Evolutionary conservation across 2,888 invertebrate species (phyloP).

Genomic region (Microplitis deprimator): DNA sequence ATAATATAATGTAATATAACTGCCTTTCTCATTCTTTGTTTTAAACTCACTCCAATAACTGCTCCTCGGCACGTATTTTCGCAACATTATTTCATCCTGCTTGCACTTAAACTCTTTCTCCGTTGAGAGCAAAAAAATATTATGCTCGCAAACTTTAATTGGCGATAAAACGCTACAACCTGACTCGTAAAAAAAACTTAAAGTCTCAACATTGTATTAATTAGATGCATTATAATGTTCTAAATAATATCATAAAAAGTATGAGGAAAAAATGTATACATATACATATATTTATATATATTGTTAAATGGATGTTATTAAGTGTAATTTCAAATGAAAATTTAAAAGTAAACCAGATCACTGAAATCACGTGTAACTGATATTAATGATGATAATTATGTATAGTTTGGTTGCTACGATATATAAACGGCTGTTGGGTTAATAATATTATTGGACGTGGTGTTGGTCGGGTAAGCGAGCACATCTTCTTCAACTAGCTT

Average conservation of each 20-base stretch:
- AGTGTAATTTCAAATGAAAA: neutral
- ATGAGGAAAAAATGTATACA: neutral
- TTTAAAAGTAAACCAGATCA: neutral
- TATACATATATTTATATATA: neutral
- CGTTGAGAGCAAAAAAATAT: neutral
- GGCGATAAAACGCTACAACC: constrained; percentile 67
- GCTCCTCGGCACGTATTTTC: neutral
- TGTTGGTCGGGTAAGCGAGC: neutral
- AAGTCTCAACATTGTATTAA: constrained; percentile 69
- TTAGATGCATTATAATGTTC: constrained; percentile 54
- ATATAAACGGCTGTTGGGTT: too few relatives aligned
- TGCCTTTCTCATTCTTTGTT: constrained; percentile 44
- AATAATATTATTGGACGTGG: too few relatives aligned
- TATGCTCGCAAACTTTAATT: constrained; percentile 61
- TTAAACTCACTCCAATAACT: neutral
- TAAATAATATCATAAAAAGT: constrained; percentile 29
- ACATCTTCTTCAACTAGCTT: constrained; percentile 9
- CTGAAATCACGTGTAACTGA: neutral
- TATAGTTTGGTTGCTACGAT: neutral
- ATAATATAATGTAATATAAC: neutral
- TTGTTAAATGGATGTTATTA: neutral
- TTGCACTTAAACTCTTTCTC: neutral
- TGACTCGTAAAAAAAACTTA: constrained; percentile 63
- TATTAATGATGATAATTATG: constrained; percentile 9
- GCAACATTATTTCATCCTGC: neutral